Evolutionary conservation across 2,888 invertebrate species (phyloP).

Genomic region (Rhagonycha fulva): DNA sequence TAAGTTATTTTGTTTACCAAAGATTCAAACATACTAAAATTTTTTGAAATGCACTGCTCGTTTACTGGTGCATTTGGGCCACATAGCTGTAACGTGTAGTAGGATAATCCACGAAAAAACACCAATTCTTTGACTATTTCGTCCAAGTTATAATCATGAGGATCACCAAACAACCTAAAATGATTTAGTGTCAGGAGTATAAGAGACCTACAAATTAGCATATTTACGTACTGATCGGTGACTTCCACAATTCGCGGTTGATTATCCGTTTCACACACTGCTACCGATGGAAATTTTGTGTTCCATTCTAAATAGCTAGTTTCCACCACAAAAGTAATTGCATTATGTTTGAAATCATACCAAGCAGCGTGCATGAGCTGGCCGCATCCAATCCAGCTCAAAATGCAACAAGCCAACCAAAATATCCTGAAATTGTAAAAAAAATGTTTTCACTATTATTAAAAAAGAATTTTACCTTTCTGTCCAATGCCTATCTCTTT

Average conservation of each 20-base stretch:
- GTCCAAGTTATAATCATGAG: conserved; percentile 71
- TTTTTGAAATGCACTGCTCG: conserved; percentile 39
- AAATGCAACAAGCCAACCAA: conserved; percentile 68
- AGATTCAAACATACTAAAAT: conserved; percentile 35
- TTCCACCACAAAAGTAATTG: conserved; percentile 78
- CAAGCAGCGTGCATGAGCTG: conserved; percentile 66
- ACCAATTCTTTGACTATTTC: conserved; percentile 71
- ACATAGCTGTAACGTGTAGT: conserved; percentile 67
- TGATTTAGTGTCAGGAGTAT: neutral
- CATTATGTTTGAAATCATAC: conserved; percentile 66
- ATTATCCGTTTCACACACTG: conserved; percentile 71
- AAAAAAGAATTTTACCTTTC: conserved; percentile 59
- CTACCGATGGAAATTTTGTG: conserved; percentile 73
- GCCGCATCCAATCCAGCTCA: conserved; percentile 70
- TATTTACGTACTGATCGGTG: conserved; percentile 64
- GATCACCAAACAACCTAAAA: conserved; percentile 66
- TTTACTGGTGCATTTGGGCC: conserved; percentile 56
- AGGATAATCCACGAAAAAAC: conserved; percentile 70
- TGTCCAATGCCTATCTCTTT: conserved; percentile 65
- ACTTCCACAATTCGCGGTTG: conserved; percentile 64
- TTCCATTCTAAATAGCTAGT: conserved; percentile 75
- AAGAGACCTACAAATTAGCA: neutral
- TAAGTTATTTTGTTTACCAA: conserved; percentile 10
- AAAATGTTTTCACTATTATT: neutral
- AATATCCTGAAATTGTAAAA: conserved; percentile 58